Evolutionary conservation across 2,797 vertebrate species (phyloP), one percentile per base, ranked within the genome.

Genomic region (Pempheris klunzingeri): DNA sequence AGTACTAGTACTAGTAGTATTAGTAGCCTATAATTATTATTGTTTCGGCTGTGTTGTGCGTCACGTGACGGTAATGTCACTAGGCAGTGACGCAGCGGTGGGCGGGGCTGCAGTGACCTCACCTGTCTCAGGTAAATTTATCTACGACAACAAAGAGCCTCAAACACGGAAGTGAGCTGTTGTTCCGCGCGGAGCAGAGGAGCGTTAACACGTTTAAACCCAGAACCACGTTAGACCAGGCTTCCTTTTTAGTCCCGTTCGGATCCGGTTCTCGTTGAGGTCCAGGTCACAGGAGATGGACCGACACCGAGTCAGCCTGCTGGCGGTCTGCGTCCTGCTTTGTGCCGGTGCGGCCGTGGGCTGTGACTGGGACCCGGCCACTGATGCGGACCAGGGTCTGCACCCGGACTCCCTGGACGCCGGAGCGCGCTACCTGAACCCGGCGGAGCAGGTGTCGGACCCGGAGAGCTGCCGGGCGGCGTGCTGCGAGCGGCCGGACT

Each of bases 121-220:
- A 90, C 89, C 89, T 90, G 85, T 66, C 66, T 60, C 83, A 84
- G 87, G 87, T 91, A 58, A 82, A 73, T n/a, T 15, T 30, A 64
- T 26, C 39, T 81, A 77, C 73, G 77, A 84, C 79, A 79, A 47
- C 80, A 75, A 54, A 76, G 47, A 43, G 39, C 28, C 14, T 22
- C 12, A 44, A 20, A 88, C 32, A 22, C 73, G 91, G 90, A 92
- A 92, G 84, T 80, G 43, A 18, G n/a, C 32, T 14, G 3, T 5
- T 46, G 6, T 1, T 14, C 3, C 3, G 7, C 8, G 50, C 22
- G 18, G 4, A 43, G 8, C 49, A 0, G 7, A 26, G 3, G 10
- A 4, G 17, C 32, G 18, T 5, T 13, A 3, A 13, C 39, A 1
- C 7, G 3, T 34, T n/a, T 13, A 1, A 22, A 22, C 4, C 14